Base-by-base conservation (phyloP, 2,113 vertebrate genomes). In the Eulacestoma nigropectus region DNA sequence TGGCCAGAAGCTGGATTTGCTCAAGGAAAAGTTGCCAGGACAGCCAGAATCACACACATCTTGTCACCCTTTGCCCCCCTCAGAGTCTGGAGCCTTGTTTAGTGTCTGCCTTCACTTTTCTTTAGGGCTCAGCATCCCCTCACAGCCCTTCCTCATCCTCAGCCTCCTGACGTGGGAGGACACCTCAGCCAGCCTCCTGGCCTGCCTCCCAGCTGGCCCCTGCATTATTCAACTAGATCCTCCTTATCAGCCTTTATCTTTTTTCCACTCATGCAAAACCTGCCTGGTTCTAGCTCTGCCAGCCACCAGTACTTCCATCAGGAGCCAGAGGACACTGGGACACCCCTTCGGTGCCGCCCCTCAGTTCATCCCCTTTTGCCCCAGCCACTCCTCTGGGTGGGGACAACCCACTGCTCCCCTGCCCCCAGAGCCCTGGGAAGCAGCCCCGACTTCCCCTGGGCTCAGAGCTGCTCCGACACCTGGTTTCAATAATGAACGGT, bases 401-500 rank as follows among this genome's bases (percentile, higher is more conserved):
- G 29, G 2, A 35, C 9, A 50, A 10, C 13, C 21, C 10, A 0
- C 4, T 0, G 3, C 21, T 63, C 22, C 49, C 89, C 79, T 47
- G 44, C 13, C 59, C 20, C 0, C 14, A 69, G 77, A 65, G 35
- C 53, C 76, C 41, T 0, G 8, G 67, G 86, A 92, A 89, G 83
- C 9, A 2, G 73, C 52, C 21, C 56, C 25, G 1, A 15, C 7
- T 60, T 41, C 53, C 44, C 46, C 27, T 7, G 1, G 44, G 60
- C 84, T 81, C 35, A 0, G 79, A 90, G 94, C 84, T 1, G 29
- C 77, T 93, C 80, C 2, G 2, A 92, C 98, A 98, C 95, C 89
- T 98, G 98, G 97, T 96, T 98, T 96, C 87, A 90, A 98, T 98
- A 95, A 97, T 35, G 84, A 97, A 67, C 23, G 2, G 77, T 20